Base-by-base conservation (phyloP, 1,140 invertebrate genomes). In the Ceratina calcarata region DNA sequence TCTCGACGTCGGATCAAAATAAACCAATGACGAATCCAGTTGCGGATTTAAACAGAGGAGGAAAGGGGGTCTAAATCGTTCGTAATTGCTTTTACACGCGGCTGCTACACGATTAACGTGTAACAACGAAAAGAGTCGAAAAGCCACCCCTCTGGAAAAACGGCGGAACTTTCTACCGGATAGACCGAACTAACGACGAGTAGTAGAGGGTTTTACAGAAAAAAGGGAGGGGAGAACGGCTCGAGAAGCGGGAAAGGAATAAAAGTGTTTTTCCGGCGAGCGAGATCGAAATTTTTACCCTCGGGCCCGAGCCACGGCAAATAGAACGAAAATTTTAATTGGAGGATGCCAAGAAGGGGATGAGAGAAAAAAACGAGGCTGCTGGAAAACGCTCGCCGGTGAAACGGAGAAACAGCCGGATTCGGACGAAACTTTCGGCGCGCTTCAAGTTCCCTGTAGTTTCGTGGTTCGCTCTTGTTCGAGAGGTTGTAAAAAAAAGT, bases 311-410 rank as follows among this genome's bases (percentile, higher is more conserved):
- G 58, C 16, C 15, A 22, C 13, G 27, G 55, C 45, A 73, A 73
- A 73, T 73, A 61, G 60, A 73, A 74, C 22, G 45, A 74, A 74
- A 74, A 74, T 74, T 74, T 74, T 74, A 74, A 74, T 74, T 74
- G 61, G 71, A 64, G 12, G 71, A 74, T 55, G 24, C 18, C 60
- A 51, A 53, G 71, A 32, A 53, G 57, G 20, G 37, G 20, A 3
- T 15, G 20, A 24, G 15, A 16, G 49, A 57, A 66, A n/a, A 18
- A 49, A 57, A 70, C 18, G 51, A 69, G 13, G 16, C 51, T 51
- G 27, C 6, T 45, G 66, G 22, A 53, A 53, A 24, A 68, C 32
- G 37, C 37, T 45, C 37, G 45, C 45, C 6, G 66, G 45, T 32
- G 7, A 32, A 57, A 12, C 10, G 51, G 49, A 53, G 67, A 27